These are phyloP conservation scores for Anastrepha obliqua DNA, from an alignment of 1,140 invertebrate genomes.

Conservation along the genomic window DNA sequence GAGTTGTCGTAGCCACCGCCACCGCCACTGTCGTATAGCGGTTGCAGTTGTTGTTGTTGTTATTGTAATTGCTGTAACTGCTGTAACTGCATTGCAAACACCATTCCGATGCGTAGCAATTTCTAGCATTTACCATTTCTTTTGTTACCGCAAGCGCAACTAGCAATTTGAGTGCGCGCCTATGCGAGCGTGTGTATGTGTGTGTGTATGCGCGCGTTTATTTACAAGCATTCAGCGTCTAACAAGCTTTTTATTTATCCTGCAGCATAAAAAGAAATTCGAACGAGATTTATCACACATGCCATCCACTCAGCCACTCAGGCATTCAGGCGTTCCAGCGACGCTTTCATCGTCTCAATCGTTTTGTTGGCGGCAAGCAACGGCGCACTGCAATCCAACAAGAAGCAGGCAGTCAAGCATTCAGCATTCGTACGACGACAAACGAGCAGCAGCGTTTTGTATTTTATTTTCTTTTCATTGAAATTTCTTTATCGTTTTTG, in stretches of 20 bases:
- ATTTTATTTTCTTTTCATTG: background rate
- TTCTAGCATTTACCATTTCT: slow-evolving; percentile 53
- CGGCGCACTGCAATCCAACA: background rate
- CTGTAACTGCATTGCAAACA: slow-evolving; percentile 58
- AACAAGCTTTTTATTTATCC: slow-evolving; percentile 59
- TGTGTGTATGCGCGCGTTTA: slow-evolving; percentile 17
- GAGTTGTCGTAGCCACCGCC: background rate
- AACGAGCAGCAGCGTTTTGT: background rate
- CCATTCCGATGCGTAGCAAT: slow-evolving; percentile 59
- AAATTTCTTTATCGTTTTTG: background rate
- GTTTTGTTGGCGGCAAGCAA: background rate
- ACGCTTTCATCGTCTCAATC: slow-evolving; percentile 19
- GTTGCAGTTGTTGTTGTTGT: background rate
- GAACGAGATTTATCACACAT: slow-evolving; percentile 60
- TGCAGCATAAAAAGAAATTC: slow-evolving; percentile 47
- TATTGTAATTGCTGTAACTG: slow-evolving; percentile 36
- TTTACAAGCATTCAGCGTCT: slow-evolving; percentile 47
- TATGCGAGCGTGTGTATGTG: background rate
- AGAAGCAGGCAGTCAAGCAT: background rate
- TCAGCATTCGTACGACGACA: slow-evolving; percentile 30
- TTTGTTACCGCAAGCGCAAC: slow-evolving; percentile 37
- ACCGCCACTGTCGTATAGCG: background rate
- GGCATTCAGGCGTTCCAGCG: slow-evolving; percentile 34
- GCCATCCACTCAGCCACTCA: slow-evolving; percentile 54
- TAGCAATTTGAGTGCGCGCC: background rate